Base-by-base conservation (phyloP, 2,888 invertebrate species). In the Meteorus cinctellus region DNA sequence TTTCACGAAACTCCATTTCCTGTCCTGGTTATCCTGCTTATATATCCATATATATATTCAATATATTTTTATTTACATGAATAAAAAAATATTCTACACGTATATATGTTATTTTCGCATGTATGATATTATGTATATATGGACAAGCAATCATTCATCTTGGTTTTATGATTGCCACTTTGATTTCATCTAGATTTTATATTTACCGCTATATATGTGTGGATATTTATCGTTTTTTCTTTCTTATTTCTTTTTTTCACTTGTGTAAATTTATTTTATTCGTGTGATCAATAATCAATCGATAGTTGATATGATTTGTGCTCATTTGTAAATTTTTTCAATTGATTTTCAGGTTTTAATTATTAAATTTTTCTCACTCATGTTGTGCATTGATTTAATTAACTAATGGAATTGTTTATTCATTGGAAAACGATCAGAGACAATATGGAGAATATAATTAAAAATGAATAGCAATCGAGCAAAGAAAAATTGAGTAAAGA, bases 1-100 rank as follows among this genome's bases (percentile, higher is more conserved):
- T 70, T 79, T 77, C 75, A 73, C 75, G 72, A 72, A 74, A 77
- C 73, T 77, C 70, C 71, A 77, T 79, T 78, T 78, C 77, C 76
- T 73, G 55, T 55, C 55, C 55, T 55, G 55, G 55, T 55, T 55
- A 41, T 41, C 2, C 34, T 34, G 5, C 1, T 34, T 12, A 69
- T 48, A 31, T 31, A 48, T 29, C 1, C 3, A 68, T 34, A 59
- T 48, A 59, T 48, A 29, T 55, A 31, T 55, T 29, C 65, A 34
- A 48, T 55, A 69, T 29, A 62, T 68, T 59, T 36, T 45, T 59
- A 29, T 55, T n/a, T 19, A 19, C 34, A 59, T 70, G 24, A 70
- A 41, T 51, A 70, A 70, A 41, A 75, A 66, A 65, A 16, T 71
- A 75, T 71, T 75, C 71, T 34, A 31, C 29, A 34, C n/a, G 31